A percentile compares a stretch with the other conserved stretches of the same genome.
These are phyloP conservation scores for Thyatira batis DNA, from an alignment of 2,888 invertebrate species.

Conservation along the genomic window DNA sequence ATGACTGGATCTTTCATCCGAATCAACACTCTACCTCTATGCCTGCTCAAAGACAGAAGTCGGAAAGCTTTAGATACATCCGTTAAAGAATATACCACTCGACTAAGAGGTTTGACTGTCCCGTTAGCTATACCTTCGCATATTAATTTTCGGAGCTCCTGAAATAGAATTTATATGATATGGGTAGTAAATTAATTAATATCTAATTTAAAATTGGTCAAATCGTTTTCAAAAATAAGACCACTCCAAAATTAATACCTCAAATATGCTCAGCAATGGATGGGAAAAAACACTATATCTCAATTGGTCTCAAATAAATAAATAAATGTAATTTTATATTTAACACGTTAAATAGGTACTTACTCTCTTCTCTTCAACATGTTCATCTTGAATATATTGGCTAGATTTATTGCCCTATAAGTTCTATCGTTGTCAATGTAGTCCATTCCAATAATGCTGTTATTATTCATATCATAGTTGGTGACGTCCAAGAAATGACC, in stretches of 20 bases:
- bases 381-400: conserved; percentile 39
- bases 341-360: conserved; percentile 10
- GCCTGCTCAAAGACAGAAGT: conserved; percentile 84
- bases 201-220: too few relatives aligned
- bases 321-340: too few relatives aligned
- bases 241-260: too few relatives aligned
- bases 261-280: too few relatives aligned
- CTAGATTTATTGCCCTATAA: conserved; percentile 32
- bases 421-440: conserved; percentile 22
- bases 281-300: too few relatives aligned
- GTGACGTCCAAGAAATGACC: conserved; percentile 38
- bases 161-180: conserved; percentile 18
- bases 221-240: too few relatives aligned
- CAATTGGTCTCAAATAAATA: too few relatives aligned
- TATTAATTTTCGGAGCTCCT: conserved; percentile 77
- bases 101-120: conserved; percentile 85
- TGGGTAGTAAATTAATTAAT: conserved; percentile 9
- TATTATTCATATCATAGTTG: conserved; percentile 34
- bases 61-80: conserved; percentile 86
- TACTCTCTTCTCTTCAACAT: conserved; percentile 38
- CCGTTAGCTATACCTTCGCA: conserved; percentile 84
- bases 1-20: conserved; percentile 37
- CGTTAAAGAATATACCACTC: conserved; percentile 83
- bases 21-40: conserved; percentile 60
- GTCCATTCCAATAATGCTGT: conserved; percentile 37